phyloP scores from a whole-genome alignment of 1,140 invertebrate genomes.

The Tetraneura akinire region DNA sequence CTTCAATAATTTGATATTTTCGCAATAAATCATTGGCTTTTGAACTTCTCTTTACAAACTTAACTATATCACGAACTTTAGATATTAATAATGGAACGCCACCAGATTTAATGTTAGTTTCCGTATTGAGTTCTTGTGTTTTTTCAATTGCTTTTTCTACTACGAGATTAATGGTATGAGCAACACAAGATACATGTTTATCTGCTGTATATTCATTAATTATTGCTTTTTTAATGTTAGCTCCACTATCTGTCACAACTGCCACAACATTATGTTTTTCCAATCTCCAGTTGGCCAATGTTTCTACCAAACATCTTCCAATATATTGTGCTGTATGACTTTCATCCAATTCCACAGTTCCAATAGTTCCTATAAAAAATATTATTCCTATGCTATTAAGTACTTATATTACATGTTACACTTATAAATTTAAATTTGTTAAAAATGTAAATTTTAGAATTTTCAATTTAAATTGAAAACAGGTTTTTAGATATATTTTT shows the following conservation, averaged over 20 bases:
- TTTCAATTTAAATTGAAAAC: background rate
- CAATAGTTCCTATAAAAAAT: slow-evolving; percentile 8
- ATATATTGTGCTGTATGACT: background rate
- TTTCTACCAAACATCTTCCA: background rate
- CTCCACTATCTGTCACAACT: slow-evolving; percentile 59
- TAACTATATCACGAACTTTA: slow-evolving; percentile 58
- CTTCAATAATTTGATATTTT: slow-evolving; percentile 53
- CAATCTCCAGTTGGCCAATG: background rate
- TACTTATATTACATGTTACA: background rate
- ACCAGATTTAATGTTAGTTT: slow-evolving; percentile 42
- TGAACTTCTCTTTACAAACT: slow-evolving; percentile 58
- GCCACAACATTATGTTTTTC: slow-evolving; percentile 54
- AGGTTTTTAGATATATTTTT: too few relatives aligned
- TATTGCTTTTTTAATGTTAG: slow-evolving; percentile 58
- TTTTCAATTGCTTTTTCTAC: slow-evolving; percentile 54
- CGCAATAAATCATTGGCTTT: slow-evolving; percentile 55
- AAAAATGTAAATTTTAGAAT: background rate
- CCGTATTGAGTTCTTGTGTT: background rate
- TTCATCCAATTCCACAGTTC: background rate
- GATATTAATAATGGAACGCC: slow-evolving; percentile 43
- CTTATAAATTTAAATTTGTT: background rate
- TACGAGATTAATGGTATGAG: slow-evolving; percentile 60
- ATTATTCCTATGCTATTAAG: background rate
- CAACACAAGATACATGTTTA: slow-evolving; percentile 59
- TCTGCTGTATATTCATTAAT: slow-evolving; percentile 56